Base-by-base conservation (phyloP, 2,797 vertebrate species). In the Anguilla megastoma region DNA sequence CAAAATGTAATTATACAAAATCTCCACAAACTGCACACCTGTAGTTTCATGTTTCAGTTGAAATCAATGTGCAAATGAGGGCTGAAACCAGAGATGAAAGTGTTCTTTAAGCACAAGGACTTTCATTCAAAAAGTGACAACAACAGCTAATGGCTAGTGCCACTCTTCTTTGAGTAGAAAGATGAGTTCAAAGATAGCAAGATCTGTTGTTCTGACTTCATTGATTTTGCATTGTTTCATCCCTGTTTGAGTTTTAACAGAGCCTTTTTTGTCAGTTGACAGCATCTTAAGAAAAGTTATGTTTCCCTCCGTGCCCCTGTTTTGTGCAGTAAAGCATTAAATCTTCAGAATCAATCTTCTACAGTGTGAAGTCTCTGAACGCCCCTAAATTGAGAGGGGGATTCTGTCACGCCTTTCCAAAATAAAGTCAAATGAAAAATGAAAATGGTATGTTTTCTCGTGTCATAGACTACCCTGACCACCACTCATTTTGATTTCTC, bases 181-280 rank as follows among this genome's bases (percentile, higher is more conserved):
- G 33, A 45, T 7, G 33, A 80, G 33, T 54, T 76, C 85, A 30
- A 45, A 88, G 84, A 85, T 60, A 50, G 36, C 86, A 18, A 33
- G 16, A n/a, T 50, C 69, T 54, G n/a, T 56, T 56, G 30, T 63
- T 76, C 48, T 85, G 69, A 85, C 45, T 8, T 56, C 27, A 88
- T 79, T 27, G 84, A 85, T 85, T 85, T 79, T 69, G 9, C 14
- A 84, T 82, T 82, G 45, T n/a, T 50, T 48, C 45, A 18, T 82
- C 79, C 79, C 16, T 12, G 79, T 50, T 45, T 79, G 74, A 82
- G 74, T 41, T 79, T 79, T 41, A 79, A 82, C 79, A 50, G 79
- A n/a, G 41, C n/a, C 21, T 80, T 82, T 52, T 41, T 80, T 41
- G 76, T 80, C 76, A 45, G 76, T 48, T 82, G 18, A 50, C 79